Evolutionary conservation across 2,797 vertebrate species (phyloP).

Genomic region (Megaceryle alcyon): DNA sequence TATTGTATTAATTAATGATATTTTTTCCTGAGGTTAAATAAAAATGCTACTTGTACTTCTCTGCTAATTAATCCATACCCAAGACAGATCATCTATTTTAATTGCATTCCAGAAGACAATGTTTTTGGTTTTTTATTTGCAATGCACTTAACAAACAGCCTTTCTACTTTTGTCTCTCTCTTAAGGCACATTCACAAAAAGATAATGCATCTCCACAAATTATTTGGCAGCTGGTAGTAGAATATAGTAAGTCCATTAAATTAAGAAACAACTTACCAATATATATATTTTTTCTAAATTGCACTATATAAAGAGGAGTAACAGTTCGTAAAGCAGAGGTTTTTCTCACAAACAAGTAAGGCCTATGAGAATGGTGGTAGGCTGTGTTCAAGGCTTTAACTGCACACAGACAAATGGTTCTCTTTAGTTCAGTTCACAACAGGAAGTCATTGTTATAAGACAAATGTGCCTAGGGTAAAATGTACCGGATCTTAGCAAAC

Average conservation of each 20-base stretch:
- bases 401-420: conserved; percentile 27
- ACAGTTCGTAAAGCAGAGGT: not conserved
- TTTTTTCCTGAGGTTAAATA: not conserved
- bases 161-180: conserved; percentile 40
- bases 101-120: not conserved
- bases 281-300: not conserved
- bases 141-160: not conserved
- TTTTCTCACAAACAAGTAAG: conserved; percentile 18
- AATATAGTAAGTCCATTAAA: conserved; percentile 51
- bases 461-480: conserved; percentile 26
- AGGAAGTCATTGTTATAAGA: conserved; percentile 5
- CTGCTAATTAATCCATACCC: conserved; percentile 16
- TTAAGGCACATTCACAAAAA: conserved; percentile 6
- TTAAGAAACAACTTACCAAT: conserved; percentile 1
- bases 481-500: not conserved
- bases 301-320: conserved; percentile 19
- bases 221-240: conserved; percentile 46
- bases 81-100: conserved; percentile 16
- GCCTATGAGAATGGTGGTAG: not conserved
- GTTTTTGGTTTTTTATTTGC: conserved; percentile 35
- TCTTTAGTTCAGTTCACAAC: conserved; percentile 38
- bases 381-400: conserved; percentile 24
- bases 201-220: conserved; percentile 27
- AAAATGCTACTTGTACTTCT: conserved; percentile 14
- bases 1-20: not conserved